Percentiles rank a stretch among this genome's conserved stretches.
phyloP scores from a whole-genome alignment of 2,888 invertebrate species.

The Anagyrus pseudococci region DNA sequence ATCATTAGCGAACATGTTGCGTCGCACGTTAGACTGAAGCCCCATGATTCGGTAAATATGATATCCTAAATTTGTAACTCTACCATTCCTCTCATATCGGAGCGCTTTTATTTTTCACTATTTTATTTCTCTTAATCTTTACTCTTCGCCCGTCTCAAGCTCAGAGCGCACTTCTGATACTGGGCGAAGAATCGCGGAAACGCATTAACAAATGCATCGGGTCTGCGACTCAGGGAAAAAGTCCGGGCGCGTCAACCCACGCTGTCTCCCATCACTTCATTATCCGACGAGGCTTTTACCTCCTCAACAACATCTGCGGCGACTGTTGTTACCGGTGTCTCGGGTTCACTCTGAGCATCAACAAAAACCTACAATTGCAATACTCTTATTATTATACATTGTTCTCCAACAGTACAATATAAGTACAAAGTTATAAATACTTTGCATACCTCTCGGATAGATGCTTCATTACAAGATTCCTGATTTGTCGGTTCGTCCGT shows the following conservation, averaged over 20 bases:
- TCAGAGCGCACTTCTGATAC: constrained; percentile 34
- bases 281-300: constrained; percentile 48
- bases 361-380: constrained; percentile 55
- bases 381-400: too few species aligned
- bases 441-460: constrained; percentile 46
- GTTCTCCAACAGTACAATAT: too few species aligned
- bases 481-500: constrained; percentile 33
- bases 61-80: constrained; percentile 35
- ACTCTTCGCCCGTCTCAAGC: constrained; percentile 28
- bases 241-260: constrained; percentile 51
- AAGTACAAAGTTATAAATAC: not conserved
- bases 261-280: constrained; percentile 57
- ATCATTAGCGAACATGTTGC: constrained; percentile 37
- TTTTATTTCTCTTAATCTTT: constrained; percentile 20
- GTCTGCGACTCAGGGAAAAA: constrained; percentile 28
- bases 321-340: constrained; percentile 43
- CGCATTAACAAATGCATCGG: constrained; percentile 39
- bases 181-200: constrained; percentile 37
- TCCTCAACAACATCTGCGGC: constrained; percentile 41
- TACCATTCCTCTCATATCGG: constrained; percentile 34
- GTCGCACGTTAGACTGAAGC: constrained; percentile 34
- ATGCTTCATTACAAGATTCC: constrained; percentile 40
- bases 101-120: constrained; percentile 26
- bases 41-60: constrained; percentile 34
- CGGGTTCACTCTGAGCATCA: constrained; percentile 55